Base-by-base conservation (phyloP, 2,797 vertebrate species). In the Mus spretus region DNA sequence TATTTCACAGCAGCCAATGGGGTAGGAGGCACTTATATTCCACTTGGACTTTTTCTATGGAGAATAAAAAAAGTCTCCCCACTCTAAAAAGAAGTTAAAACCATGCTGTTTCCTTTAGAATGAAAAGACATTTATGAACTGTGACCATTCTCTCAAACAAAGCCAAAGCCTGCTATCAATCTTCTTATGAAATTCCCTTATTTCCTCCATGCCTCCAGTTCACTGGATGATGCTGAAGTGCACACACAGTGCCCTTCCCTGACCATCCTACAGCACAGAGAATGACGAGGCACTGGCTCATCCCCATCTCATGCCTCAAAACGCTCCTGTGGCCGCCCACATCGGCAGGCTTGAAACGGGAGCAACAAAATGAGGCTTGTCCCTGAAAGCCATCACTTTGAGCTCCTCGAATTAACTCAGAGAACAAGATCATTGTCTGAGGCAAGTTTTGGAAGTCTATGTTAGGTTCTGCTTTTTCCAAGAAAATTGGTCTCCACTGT, bases 111-210 rank as follows among this genome's bases (percentile, higher is more conserved):
- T 96, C 97, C 90, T 96, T 90, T 59, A 79, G 89, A 89, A 97
- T 96, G 92, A 93, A 93, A 96, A 74, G 79, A 67, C 65, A 87
- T 97, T 96, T 91, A 95, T 91, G 95, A 93, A 74, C 92, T 84
- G 70, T 79, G 97, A 94, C 83, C 85, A 17, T 94, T 93, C 84
- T 93, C 86, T 94, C 89, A 50, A 79, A 95, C 6, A 95, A 89
- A 94, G 92, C 57, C 79, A 31, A 94, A 82, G 50, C 74, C 88
- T 80, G 78, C 88, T 90, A 83, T 91, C 81, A 78, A 34, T 63
- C 84, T 91, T 75, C 72, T 19, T 37, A 37, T 10, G 40, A 63
- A 89, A 72, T 85, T 74, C 50, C 50, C 15, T 26, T n/a, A 26
- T 74, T 89, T 89, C 53, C 53, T 84, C n/a, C 24, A 6, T 8